Percentiles rank a stretch among this genome's conserved stretches.
Evolutionary conservation across 1,140 invertebrate species (phyloP).

Genomic region (Ceratoteleas bidentatus): DNA sequence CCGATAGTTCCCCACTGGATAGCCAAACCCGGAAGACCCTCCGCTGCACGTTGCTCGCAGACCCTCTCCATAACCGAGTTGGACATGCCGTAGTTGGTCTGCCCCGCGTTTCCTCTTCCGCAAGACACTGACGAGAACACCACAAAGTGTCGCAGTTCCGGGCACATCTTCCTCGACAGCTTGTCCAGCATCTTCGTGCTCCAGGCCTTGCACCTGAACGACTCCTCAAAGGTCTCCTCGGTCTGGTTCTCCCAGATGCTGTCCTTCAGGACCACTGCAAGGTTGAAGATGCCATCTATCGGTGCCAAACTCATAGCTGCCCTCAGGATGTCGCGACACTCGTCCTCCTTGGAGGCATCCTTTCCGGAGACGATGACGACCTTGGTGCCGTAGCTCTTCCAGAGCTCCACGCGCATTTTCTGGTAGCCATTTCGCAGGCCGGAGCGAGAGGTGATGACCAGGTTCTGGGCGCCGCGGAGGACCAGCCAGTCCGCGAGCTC

Average conservation of each 20-base stretch:
- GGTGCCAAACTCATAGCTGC: constrained; percentile 83
- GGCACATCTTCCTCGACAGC: constrained; percentile 81
- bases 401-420: constrained; percentile 78
- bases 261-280: constrained; percentile 86
- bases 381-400: constrained; percentile 81
- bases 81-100: constrained; percentile 88
- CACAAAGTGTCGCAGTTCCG: constrained; percentile 82
- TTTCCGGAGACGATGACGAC: constrained; percentile 80
- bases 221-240: constrained; percentile 78
- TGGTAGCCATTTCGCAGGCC: constrained; percentile 88
- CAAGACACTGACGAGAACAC: constrained; percentile 90
- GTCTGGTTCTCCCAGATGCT: constrained; percentile 82
- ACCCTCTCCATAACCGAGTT: constrained; percentile 84
- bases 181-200: constrained; percentile 81
- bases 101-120: constrained; percentile 89
- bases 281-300: constrained; percentile 90
- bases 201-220: constrained; percentile 81
- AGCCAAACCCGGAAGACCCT: constrained; percentile 82
- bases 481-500: constrained; percentile 90
- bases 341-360: constrained; percentile 79
- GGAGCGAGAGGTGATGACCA: constrained; percentile 87
- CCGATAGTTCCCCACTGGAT: constrained; percentile 84
- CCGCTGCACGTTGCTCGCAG: constrained; percentile 81
- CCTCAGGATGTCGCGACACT: constrained; percentile 83
- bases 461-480: constrained; percentile 84